A percentile compares a stretch with the other conserved stretches of the same genome.
Evolutionary conservation across 92 coral and sea anemone species (phyloP).

Genomic region (Epizoanthus rinbou): DNA sequence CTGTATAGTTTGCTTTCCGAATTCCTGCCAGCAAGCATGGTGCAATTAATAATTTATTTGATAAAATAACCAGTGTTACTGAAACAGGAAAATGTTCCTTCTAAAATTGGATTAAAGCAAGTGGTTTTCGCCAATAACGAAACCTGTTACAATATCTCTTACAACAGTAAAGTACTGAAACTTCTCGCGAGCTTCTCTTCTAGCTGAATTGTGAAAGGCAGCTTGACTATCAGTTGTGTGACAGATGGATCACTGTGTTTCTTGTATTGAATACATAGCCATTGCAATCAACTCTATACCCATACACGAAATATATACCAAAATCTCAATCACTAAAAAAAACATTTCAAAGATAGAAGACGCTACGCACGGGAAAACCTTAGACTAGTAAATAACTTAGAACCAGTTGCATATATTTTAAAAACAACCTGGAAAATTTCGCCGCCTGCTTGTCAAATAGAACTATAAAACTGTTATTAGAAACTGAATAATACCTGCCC

Average conservation of each 20-base stretch:
- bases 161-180: neutral
- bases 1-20: no score
- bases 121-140: neutral
- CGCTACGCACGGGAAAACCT: neutral
- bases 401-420: neutral
- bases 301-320: no score
- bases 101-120: neutral
- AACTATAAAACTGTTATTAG: neutral
- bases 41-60: slow-evolving; percentile 7
- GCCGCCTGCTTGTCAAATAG: neutral
- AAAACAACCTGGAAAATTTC: neutral
- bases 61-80: neutral
- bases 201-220: neutral
- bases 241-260: neutral
- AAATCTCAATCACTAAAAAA: neutral
- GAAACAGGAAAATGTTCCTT: neutral
- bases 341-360: neutral
- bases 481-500: slow-evolving; percentile 1
- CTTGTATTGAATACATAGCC: neutral
- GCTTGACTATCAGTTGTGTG: slow-evolving; percentile 10
- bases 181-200: neutral
- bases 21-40: neutral
- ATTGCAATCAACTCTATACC: neutral
- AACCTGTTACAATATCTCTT: neutral
- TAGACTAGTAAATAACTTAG: neutral